These are phyloP conservation scores for Tetraneura akinire DNA, from an alignment of 1,140 invertebrate genomes.

Conservation along the genomic window DNA sequence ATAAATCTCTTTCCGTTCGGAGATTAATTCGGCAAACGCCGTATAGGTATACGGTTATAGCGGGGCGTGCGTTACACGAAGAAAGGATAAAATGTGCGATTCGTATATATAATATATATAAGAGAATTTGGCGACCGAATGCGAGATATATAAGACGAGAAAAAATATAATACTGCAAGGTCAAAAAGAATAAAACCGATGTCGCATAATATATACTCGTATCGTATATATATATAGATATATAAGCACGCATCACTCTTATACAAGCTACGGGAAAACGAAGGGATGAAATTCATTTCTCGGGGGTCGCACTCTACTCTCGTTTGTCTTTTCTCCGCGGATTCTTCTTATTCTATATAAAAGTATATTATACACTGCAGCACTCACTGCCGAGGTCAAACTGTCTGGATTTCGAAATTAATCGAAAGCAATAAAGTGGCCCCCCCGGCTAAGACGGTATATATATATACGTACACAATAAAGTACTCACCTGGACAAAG, in stretches of 20 bases:
- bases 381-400: not conserved
- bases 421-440: slow-evolving; percentile 50
- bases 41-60: not conserved
- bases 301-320: not conserved
- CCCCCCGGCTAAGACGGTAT: not conserved
- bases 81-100: slow-evolving; percentile 40
- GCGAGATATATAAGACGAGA: not conserved
- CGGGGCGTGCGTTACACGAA: not conserved
- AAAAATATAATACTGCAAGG: not conserved
- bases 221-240: not conserved
- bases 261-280: slow-evolving; percentile 2
- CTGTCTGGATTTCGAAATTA: slow-evolving; percentile 48
- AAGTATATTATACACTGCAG: no score
- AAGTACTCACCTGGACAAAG: slow-evolving; percentile 49
- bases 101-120: no score
- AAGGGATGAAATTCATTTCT: slow-evolving; percentile 19
- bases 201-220: not conserved
- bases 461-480: slow-evolving; percentile 12
- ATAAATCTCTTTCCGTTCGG: slow-evolving; percentile 49
- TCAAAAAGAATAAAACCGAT: slow-evolving; percentile 32
- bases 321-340: no score
- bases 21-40: slow-evolving; percentile 41
- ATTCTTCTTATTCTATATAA: no score
- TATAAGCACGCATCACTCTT: not conserved
- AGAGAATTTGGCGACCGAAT: not conserved